Conservation (phyloP, 2,888 invertebrate genomes). For the Ochropleura leucogaster region DNA sequence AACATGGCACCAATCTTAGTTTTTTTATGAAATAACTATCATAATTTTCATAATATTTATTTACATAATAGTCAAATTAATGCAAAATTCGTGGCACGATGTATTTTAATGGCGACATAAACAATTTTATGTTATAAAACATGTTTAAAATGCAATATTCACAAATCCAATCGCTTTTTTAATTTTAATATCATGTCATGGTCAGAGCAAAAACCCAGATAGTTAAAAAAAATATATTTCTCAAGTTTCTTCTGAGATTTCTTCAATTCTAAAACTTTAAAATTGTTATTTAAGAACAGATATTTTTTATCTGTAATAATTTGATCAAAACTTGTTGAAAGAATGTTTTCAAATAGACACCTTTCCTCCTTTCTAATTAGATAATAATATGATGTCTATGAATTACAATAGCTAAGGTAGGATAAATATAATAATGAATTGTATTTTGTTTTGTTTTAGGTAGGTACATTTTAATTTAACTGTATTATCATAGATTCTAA, state of each 20-base stretch:
- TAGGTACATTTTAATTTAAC: too few relatives aligned
- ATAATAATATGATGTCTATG: background rate
- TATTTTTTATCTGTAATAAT: background rate
- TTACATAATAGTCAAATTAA: constrained; percentile 7
- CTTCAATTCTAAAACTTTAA: background rate
- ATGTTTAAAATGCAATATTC: background rate
- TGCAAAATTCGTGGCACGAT: background rate
- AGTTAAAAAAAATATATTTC: background rate
- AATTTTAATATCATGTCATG: background rate
- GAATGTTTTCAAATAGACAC: background rate
- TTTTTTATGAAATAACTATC: background rate
- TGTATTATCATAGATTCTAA: too few relatives aligned
- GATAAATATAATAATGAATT: too few relatives aligned
- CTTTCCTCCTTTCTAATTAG: background rate
- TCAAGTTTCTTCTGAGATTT: background rate
- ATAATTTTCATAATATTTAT: background rate
- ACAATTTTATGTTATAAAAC: background rate
- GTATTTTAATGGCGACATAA: background rate
- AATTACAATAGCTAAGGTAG: background rate
- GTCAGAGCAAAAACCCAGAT: background rate
- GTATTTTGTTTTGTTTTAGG: too few relatives aligned
- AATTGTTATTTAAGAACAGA: background rate
- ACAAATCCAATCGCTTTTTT: background rate
- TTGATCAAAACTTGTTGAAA: background rate
- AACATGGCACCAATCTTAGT: background rate